These are phyloP conservation scores for Psilanteris sp. DNA, from an alignment of 1,140 invertebrate species.

Conservation along the genomic window DNA sequence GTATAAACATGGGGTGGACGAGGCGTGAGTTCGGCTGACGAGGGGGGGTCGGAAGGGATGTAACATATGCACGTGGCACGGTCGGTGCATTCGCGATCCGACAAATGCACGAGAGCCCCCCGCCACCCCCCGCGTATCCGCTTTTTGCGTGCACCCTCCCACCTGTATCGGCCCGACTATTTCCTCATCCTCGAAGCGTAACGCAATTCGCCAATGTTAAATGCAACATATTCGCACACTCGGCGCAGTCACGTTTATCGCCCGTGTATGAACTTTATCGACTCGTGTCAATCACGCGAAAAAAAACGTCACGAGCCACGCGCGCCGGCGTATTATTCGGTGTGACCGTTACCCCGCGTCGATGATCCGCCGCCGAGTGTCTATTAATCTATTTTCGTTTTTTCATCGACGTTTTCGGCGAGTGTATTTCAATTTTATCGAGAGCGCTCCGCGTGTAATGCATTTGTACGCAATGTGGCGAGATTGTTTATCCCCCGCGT, in stretches of 20 bases:
- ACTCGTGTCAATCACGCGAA: slow-evolving; percentile 75
- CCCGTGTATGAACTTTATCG: slow-evolving; percentile 74
- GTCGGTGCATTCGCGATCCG: slow-evolving; percentile 75
- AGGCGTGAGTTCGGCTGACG: slow-evolving; percentile 33
- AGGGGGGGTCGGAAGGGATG: slow-evolving; percentile 60
- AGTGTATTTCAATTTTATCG: slow-evolving; percentile 50
- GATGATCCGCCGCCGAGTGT: slow-evolving; percentile 37
- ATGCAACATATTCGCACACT: slow-evolving; percentile 72
- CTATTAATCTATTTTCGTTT: slow-evolving; percentile 57
- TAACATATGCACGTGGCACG: slow-evolving; percentile 79
- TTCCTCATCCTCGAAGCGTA: slow-evolving; percentile 46
- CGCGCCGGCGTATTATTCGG: slow-evolving; percentile 43
- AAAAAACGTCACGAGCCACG: slow-evolving; percentile 46
- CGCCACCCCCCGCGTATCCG: slow-evolving; percentile 3
- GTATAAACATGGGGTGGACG: slow-evolving; percentile 65
- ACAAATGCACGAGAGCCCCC: slow-evolving; percentile 70
- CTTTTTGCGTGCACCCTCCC: slow-evolving; percentile 31
- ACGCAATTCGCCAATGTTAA: slow-evolving; percentile 74
- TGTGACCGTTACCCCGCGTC: slow-evolving; percentile 23
- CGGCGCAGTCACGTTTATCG: slow-evolving; percentile 66
- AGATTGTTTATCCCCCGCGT: slow-evolving; percentile 2
- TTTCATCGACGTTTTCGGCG: slow-evolving; percentile 51
- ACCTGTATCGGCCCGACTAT: slow-evolving; percentile 21
- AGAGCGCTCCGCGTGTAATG: slow-evolving; percentile 27
- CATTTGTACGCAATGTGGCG: slow-evolving; percentile 20